These are phyloP conservation scores for Raja brachyura DNA, from an alignment of 2,113 vertebrate genomes.

Conservation along the genomic window DNA sequence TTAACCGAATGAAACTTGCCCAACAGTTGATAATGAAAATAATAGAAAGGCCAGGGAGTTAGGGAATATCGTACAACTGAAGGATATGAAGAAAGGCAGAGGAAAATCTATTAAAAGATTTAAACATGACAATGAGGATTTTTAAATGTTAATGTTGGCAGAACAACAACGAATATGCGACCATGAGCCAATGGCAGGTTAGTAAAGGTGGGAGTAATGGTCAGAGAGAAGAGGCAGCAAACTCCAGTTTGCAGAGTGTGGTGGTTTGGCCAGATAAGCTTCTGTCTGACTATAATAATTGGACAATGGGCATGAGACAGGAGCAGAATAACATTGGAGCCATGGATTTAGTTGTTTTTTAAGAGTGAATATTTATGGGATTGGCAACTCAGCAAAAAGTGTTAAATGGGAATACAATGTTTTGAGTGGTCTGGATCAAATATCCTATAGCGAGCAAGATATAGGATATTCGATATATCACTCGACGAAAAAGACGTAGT, in stretches of 20 bases:
- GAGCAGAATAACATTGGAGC: no score
- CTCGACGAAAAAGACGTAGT: no score
- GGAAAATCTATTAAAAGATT: background rate
- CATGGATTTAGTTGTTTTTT: no score
- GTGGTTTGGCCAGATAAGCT: background rate
- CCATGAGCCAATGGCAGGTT: no score
- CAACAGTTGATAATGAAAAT: background rate
- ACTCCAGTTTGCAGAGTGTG: background rate
- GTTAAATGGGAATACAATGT: no score
- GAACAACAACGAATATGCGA: background rate
- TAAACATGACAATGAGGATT: background rate
- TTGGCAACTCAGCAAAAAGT: no score
- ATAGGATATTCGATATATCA: no score
- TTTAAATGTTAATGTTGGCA: background rate
- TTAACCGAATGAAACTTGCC: background rate
- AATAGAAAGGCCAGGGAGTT: background rate
- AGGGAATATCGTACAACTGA: background rate
- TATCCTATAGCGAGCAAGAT: no score
- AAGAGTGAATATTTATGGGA: no score
- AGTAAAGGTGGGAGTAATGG: background rate
- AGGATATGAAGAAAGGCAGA: background rate
- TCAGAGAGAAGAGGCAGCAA: background rate
- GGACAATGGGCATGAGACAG: no score
- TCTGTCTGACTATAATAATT: no score
- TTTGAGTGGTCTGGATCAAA: no score